A percentile compares a stretch with the other conserved stretches of the same genome.
Evolutionary conservation across 35 echinoderm and acorn worm genomes (phyloP).

Genomic region (Holothuria glaberrima): DNA sequence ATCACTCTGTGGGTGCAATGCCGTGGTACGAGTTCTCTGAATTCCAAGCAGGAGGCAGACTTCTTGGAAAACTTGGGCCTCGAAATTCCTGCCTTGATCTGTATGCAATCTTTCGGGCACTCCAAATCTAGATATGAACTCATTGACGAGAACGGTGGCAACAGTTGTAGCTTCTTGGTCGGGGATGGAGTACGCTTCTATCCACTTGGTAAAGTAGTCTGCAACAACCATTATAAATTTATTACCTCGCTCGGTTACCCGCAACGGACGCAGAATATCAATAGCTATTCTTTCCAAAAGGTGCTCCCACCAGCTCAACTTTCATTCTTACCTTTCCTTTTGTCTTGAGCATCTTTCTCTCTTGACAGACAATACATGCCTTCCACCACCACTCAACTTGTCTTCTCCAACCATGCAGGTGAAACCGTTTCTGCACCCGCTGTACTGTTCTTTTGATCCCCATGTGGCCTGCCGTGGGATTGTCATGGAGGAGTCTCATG

Average conservation of each 20-base stretch:
- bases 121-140: conserved; percentile 43
- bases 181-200: conserved; percentile 53
- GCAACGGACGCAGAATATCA: conserved; percentile 73
- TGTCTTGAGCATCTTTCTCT: conserved; percentile 30
- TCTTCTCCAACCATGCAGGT: conserved; percentile 55
- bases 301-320: conserved; percentile 39
- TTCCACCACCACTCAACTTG: conserved; percentile 41
- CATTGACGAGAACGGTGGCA: conserved; percentile 5
- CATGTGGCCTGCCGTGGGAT: conserved; percentile 55
- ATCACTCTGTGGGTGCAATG: conserved; percentile 63
- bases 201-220: conserved; percentile 67
- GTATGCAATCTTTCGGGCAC: conserved; percentile 53
- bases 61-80: conserved; percentile 51
- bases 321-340: conserved; percentile 35
- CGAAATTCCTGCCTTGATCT: conserved; percentile 75
- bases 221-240: conserved; percentile 52
- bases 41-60: conserved; percentile 50
- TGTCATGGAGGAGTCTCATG: conserved; percentile 43
- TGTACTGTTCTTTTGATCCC: conserved; percentile 55
- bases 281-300: conserved; percentile 80
- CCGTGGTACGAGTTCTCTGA: conserved; percentile 61
- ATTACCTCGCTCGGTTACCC: conserved; percentile 51
- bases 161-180: conserved; percentile 40
- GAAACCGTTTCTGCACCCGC: conserved; percentile 51
- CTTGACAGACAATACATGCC: conserved; percentile 56